Evolutionary conservation across 1,140 invertebrate genomes (phyloP).

Genomic region (Eueides isabella): DNA sequence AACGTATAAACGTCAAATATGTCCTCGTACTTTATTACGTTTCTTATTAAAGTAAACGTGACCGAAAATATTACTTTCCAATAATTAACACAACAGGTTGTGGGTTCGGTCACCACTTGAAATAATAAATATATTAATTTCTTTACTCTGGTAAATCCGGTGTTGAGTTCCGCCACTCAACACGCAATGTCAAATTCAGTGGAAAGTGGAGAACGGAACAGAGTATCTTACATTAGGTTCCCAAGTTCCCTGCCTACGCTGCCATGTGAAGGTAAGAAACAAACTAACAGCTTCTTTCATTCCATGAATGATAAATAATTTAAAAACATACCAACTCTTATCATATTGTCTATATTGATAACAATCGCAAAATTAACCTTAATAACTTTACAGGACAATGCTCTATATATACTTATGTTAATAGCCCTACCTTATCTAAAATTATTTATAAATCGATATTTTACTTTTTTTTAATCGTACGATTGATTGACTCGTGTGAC

Average conservation of each 20-base stretch:
- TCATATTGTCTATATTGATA: not conserved
- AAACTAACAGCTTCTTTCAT: too few relatives aligned
- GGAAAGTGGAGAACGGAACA: not conserved
- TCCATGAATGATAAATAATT: too few relatives aligned
- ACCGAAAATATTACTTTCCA: too few relatives aligned
- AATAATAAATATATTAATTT: not conserved
- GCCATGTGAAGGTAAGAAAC: too few relatives aligned
- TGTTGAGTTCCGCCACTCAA: not conserved
- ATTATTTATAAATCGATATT: not conserved
- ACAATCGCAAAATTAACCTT: slow-evolving; percentile 6
- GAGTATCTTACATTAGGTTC: not conserved
- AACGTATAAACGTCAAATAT: too few relatives aligned
- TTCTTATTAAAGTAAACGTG: too few relatives aligned
- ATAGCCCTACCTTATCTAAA: not conserved
- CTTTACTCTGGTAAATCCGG: not conserved
- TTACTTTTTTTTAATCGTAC: not conserved
- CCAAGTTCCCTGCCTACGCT: not conserved
- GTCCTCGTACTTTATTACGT: too few relatives aligned
- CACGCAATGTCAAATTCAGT: not conserved
- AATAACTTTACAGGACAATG: not conserved
- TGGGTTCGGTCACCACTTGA: not conserved
- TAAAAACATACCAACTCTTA: too few relatives aligned
- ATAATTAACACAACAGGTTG: too few relatives aligned
- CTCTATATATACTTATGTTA: not conserved
- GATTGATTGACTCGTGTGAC: not conserved